These are phyloP conservation scores for Toxotes chatareus DNA, from an alignment of 2,113 vertebrate species.

Conservation along the genomic window DNA sequence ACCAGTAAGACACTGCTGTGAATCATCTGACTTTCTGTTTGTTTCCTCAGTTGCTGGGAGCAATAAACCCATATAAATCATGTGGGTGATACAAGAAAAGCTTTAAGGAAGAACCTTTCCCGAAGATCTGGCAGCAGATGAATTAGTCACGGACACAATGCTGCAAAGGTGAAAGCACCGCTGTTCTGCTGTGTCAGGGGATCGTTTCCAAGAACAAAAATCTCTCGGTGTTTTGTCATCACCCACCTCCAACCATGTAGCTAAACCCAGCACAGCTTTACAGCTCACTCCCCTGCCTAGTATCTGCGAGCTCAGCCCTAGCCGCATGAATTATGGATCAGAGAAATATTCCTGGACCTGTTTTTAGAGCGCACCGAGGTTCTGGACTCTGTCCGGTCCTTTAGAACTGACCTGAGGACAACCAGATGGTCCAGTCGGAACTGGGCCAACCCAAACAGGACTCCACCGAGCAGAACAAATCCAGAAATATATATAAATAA, in stretches of 20 bases:
- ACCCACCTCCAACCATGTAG: constrained; percentile 46
- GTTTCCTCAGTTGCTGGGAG: not conserved
- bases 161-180: constrained; percentile 34
- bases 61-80: constrained; percentile 8
- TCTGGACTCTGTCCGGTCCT: constrained; percentile 70
- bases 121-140: constrained; percentile 48
- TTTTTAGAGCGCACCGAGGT: constrained; percentile 60
- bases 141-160: constrained; percentile 39
- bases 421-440: constrained; percentile 84
- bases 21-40: constrained; percentile 40
- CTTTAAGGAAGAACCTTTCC: constrained; percentile 32
- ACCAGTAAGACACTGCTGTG: not conserved
- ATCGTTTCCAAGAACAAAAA: constrained; percentile 44
- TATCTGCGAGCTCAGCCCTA: constrained; percentile 13
- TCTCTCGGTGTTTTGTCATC: constrained; percentile 62
- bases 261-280: constrained; percentile 53
- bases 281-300: constrained; percentile 51
- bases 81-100: constrained; percentile 13
- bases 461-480: constrained; percentile 78
- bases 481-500: constrained; percentile 73
- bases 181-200: constrained; percentile 32
- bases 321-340: constrained; percentile 70
- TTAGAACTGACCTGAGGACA: constrained; percentile 84
- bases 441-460: constrained; percentile 83
- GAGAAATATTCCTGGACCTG: constrained; percentile 57